Conservation (phyloP, 2,113 vertebrate species). For the Phylloscopus trochiloides region DNA sequence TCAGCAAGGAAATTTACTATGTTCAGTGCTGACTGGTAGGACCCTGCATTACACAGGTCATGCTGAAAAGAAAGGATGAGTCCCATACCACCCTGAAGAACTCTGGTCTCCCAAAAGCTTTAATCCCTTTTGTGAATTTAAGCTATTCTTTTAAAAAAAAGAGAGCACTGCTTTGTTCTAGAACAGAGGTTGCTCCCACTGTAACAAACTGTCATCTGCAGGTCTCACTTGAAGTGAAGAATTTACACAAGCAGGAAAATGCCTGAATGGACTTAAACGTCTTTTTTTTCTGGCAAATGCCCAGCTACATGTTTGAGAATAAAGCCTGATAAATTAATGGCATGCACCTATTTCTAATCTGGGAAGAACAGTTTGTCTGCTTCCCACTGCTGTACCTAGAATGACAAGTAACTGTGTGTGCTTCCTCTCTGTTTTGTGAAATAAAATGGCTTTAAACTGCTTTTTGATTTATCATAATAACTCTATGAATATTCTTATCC, state of each 20-base stretch:
- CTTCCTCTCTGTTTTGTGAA: background rate
- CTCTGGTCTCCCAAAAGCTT: background rate
- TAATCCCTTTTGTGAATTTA: background rate
- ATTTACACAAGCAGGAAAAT: background rate
- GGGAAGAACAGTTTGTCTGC: background rate
- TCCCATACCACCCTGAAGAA: background rate
- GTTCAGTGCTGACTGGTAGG: background rate
- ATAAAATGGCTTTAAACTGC: background rate
- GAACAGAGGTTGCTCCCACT: background rate
- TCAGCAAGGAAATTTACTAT: background rate
- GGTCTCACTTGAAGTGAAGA: background rate
- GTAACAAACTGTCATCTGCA: background rate
- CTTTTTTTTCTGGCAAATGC: background rate
- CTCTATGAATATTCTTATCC: background rate
- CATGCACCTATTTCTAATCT: background rate
- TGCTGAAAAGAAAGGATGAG: background rate
- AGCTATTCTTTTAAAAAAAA: background rate
- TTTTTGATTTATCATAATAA: background rate
- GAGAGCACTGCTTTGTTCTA: fast-evolving
- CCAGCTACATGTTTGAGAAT: background rate
- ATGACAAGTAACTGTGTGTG: background rate
- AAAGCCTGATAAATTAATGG: background rate
- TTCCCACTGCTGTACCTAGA: background rate
- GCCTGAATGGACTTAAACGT: background rate
- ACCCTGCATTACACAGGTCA: background rate